Base-by-base conservation (phyloP, 2,113 vertebrate genomes). In the Circaetus cinerascens region DNA sequence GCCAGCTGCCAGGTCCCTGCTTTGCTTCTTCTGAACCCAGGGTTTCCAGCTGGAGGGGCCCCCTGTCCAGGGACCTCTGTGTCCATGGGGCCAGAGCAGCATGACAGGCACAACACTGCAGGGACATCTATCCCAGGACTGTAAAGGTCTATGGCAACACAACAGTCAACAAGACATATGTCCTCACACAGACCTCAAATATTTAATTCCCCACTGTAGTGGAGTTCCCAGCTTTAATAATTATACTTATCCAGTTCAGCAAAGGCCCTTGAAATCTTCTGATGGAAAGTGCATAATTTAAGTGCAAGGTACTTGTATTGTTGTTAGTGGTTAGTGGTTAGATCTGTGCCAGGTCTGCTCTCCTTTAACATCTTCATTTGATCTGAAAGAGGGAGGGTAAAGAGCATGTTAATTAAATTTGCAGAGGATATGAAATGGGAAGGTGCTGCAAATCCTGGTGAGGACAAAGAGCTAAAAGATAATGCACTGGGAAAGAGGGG, bases 371-470 rank as follows among this genome's bases (percentile, higher is more conserved):
- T 95, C 95, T 97, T 95, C 97, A 97, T 97, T 94, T 97, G 94
- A 96, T 96, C 91, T 94, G 86, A 85, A 95, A 90, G 86, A 97
- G 93, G 96, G 80, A 97, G 95, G 94, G 95, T 97, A 97, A 97
- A 97, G 96, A 97, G 94, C 93, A 88, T 95, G 94, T 96, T 97
- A 97, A 97, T 97, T 97, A 96, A 97, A 97, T 97, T 97, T 97
- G 94, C 95, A 97, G 96, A 96, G 95, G 95, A 96, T 97, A 95
- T 96, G 96, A 97, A 97, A 97, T 91, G 95, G 95, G 95, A 97
- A 96, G 96, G 96, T 97, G 96, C 96, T 95, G 93, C 96, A 97
- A 94, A 97, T 96, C 96, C 95, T 95, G 91, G 84, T 95, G 86
- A 96, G 94, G 95, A 97, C 95, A 97, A 95, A 96, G 94, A 95